A percentile compares a stretch with the other conserved stretches of the same genome.
phyloP scores from a whole-genome alignment of 2,113 vertebrate genomes.

The Calyptomena viridis region DNA sequence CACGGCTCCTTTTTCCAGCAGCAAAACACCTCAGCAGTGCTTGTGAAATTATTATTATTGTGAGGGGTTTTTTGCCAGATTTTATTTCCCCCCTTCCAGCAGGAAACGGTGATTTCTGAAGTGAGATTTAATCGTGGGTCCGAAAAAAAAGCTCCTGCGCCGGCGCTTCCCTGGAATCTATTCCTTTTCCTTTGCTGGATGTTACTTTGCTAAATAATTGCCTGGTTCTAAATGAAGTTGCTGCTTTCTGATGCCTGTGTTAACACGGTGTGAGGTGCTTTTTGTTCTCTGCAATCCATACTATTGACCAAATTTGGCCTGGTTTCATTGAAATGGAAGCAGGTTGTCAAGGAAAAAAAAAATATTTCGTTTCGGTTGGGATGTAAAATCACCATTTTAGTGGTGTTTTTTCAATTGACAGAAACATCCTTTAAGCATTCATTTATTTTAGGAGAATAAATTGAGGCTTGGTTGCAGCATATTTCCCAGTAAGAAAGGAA shows the following conservation, averaged over 20 bases:
- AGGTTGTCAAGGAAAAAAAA: conserved; percentile 67
- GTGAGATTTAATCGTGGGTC: conserved; percentile 48
- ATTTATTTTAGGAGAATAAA: conserved; percentile 68
- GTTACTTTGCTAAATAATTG: conserved; percentile 70
- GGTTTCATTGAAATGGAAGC: conserved; percentile 69
- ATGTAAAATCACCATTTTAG: conserved; percentile 46
- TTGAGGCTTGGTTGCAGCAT: conserved; percentile 33
- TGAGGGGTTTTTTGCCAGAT: not conserved
- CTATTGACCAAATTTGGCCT: conserved; percentile 72
- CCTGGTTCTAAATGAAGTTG: conserved; percentile 70
- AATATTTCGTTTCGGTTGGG: conserved; percentile 71
- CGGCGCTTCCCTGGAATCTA: conserved; percentile 47
- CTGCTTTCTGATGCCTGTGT: conserved; percentile 66
- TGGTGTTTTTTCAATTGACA: conserved; percentile 54
- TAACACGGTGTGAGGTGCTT: conserved; percentile 54
- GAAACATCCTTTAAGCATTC: conserved; percentile 71
- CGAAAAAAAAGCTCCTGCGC: conserved; percentile 15
- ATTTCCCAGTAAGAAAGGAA: conserved; percentile 38
- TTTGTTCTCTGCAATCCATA: conserved; percentile 76
- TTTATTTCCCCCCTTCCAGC: not conserved
- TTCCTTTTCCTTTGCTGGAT: conserved; percentile 56
- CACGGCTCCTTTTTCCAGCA: not conserved
- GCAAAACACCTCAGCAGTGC: not conserved
- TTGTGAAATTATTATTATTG: fast-evolving
- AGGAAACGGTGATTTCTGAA: conserved; percentile 42